phyloP scores from a whole-genome alignment of 2,797 vertebrate species.

The Carduelis carduelis region DNA sequence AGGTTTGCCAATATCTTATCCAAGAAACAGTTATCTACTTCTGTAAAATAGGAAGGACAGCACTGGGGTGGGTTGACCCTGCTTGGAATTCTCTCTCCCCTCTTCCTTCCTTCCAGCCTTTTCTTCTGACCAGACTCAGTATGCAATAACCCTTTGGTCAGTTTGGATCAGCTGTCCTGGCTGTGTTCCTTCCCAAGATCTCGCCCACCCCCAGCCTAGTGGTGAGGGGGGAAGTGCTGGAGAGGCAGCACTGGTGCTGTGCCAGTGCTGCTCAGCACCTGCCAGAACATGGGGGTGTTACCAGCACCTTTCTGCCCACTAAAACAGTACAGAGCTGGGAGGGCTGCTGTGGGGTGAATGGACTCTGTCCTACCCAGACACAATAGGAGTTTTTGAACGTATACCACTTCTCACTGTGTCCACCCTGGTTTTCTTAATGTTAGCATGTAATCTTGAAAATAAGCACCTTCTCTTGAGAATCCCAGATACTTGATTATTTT shows the following conservation, averaged over 20 bases:
- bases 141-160: background rate
- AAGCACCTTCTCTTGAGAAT: background rate
- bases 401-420: background rate
- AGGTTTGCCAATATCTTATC: background rate
- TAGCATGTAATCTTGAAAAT: background rate
- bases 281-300: background rate
- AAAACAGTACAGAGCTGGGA: background rate
- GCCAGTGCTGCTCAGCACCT: background rate
- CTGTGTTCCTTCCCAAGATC: background rate
- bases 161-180: background rate
- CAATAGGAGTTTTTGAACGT: background rate
- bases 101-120: background rate
- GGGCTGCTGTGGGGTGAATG: accelerated
- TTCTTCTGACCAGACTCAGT: background rate
- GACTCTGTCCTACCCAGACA: accelerated
- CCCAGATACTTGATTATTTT: background rate
- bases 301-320: background rate
- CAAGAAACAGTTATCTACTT: background rate
- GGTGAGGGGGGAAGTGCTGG: background rate
- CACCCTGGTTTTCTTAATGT: background rate
- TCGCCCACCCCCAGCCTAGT: background rate
- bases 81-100: background rate
- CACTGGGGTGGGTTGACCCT: background rate
- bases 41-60: background rate
- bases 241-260: background rate